Evolutionary conservation across 2,888 invertebrate genomes (phyloP).

Genomic region (Cacoxenus indagator): DNA sequence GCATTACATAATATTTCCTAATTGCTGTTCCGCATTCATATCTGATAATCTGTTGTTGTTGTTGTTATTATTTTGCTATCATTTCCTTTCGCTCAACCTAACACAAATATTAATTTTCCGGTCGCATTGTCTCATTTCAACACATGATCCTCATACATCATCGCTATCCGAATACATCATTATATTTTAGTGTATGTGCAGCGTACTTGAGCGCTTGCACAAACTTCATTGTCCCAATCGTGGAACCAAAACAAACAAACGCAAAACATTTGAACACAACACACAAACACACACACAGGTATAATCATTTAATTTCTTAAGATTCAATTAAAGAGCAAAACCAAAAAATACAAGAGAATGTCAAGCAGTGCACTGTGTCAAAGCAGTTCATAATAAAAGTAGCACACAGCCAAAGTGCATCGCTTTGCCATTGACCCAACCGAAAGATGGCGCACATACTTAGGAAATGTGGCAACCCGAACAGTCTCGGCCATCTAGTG

Average conservation of each 20-base stretch:
- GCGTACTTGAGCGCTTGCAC: neutral
- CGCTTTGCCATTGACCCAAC: too few species aligned
- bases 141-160: neutral
- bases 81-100: neutral
- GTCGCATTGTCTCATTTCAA: neutral
- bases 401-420: too few species aligned
- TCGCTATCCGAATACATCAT: neutral
- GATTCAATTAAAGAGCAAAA: too few species aligned
- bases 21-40: neutral
- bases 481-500: too few species aligned
- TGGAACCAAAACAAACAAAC: slow-evolving; percentile 40
- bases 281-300: neutral
- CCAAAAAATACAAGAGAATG: too few species aligned
- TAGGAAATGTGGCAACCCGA: too few species aligned
- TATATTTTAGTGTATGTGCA: slow-evolving; percentile 25
- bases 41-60: neutral
- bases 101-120: neutral
- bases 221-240: slow-evolving; percentile 33
- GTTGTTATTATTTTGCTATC: too few species aligned
- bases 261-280: slow-evolving; percentile 27
- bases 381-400: too few species aligned
- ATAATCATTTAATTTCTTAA: too few species aligned
- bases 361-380: too few species aligned
- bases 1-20: neutral
- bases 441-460: too few species aligned